Evolutionary conservation across 2,113 vertebrate genomes (phyloP), one percentile per base, ranked within the genome.

Genomic region (Dicentrarchus labrax): DNA sequence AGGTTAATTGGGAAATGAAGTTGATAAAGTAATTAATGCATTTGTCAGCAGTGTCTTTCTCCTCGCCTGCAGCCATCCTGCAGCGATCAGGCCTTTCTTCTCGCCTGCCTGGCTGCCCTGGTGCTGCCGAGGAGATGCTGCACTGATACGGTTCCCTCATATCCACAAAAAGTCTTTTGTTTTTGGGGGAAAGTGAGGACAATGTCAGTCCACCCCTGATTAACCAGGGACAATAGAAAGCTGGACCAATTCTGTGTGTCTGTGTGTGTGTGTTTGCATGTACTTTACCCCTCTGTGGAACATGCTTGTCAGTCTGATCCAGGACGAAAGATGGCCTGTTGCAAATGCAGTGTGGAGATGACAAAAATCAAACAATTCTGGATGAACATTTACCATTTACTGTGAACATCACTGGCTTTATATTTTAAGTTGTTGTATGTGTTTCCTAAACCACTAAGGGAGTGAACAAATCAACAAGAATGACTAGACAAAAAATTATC

Each of bases 21-120:
- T 91, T 94, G 92, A 94, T 93, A 91, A 94, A 93, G 91, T 94
- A 93, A 95, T 95, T 93, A 95, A 94, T 92, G 92, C 94, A 48
- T 91, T 92, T 95, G 94, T 95, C 94, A 95, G 94, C 94, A 92
- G 73, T 89, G 90, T 92, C 91, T 92, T 93, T 94, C 86, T 92
- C 84, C 65, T 83, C 59, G 71, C 80, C 86, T 82, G 82, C 74
- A 92, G 86, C 71, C 89, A 70, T 89, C 87, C 48, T 84, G 71
- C 85, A 84, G 78, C 47, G 59, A 41, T 77, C 24, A 21, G 57
- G 87, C 83, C 76, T 81, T 86, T 82, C 74, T 76, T 76, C 48
- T 36, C 8, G 78, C 79, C 80, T 86, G 78, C 62, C 87, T 73
- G 87, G 78, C 75, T 82, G 83, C 77, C 88, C 84, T 48, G 80